Evolutionary conservation across 2,113 vertebrate genomes (phyloP).

Genomic region (Sceloporus undulatus): DNA sequence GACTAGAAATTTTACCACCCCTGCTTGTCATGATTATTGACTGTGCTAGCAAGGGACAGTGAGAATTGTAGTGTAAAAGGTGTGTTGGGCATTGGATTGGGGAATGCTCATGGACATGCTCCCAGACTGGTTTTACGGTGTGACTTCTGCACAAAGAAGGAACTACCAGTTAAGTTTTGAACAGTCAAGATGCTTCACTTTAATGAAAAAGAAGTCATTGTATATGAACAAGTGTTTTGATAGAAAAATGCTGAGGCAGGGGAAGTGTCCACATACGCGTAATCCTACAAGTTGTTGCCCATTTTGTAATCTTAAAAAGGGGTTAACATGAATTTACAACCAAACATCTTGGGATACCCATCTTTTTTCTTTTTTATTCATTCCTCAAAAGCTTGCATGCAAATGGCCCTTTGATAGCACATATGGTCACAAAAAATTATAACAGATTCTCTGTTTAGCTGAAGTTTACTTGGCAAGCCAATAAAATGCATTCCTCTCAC

Average conservation of each 20-base stretch:
- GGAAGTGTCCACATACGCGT: background rate
- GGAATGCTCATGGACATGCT: background rate
- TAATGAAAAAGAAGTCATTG: background rate
- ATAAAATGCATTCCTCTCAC: background rate
- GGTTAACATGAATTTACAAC: background rate
- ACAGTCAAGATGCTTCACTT: background rate
- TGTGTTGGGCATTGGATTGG: background rate
- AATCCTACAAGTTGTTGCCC: background rate
- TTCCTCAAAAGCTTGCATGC: background rate
- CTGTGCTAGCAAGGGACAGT: background rate
- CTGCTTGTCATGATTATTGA: background rate
- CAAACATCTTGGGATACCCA: background rate
- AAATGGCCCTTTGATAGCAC: background rate
- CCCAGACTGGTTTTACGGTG: background rate
- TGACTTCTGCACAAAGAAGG: background rate
- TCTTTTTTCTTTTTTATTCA: too few relatives aligned
- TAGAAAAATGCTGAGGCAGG: background rate
- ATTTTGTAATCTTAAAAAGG: background rate
- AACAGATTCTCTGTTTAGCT: background rate
- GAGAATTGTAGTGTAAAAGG: background rate
- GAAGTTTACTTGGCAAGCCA: background rate
- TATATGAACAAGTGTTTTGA: background rate
- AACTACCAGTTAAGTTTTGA: background rate
- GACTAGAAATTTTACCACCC: background rate
- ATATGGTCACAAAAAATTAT: background rate